phyloP scores from a whole-genome alignment of 2,797 vertebrate genomes.

The Rhinella marina region DNA sequence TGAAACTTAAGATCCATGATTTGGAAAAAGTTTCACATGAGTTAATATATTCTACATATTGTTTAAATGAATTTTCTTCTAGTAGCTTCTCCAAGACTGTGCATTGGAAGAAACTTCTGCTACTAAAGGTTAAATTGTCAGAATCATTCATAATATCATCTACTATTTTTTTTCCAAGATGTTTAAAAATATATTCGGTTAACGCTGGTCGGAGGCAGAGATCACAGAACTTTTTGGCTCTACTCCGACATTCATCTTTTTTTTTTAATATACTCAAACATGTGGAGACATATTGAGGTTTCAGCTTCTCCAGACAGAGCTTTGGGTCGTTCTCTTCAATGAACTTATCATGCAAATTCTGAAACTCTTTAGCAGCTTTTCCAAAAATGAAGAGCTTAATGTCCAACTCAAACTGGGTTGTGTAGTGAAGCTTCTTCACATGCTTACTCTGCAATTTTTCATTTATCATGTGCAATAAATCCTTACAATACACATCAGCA shows the following conservation, averaged over 20 bases:
- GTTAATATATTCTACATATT: slow-evolving; percentile 60
- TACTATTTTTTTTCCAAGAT: slow-evolving; percentile 69
- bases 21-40: slow-evolving; percentile 68
- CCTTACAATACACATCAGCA: slow-evolving; percentile 72
- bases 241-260: slow-evolving; percentile 65
- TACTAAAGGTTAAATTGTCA: slow-evolving; percentile 64
- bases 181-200: slow-evolving; percentile 63
- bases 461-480: slow-evolving; percentile 74
- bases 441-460: slow-evolving; percentile 61
- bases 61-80: slow-evolving; percentile 38
- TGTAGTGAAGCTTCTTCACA: slow-evolving; percentile 63
- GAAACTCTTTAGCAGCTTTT: slow-evolving; percentile 71
- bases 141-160: slow-evolving; percentile 65
- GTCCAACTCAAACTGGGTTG: slow-evolving; percentile 74
- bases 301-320: slow-evolving; percentile 65
- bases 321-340: slow-evolving; percentile 68
- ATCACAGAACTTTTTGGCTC: slow-evolving; percentile 65
- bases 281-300: slow-evolving; percentile 65
- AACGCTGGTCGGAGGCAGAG: slow-evolving; percentile 69
- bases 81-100: slow-evolving; percentile 67
- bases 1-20: slow-evolving; percentile 63
- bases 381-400: slow-evolving; percentile 75
- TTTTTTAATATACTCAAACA: slow-evolving; percentile 71
- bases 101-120: slow-evolving; percentile 64
- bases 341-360: slow-evolving; percentile 71